These are phyloP conservation scores for Gallinago jamesoni DNA, from an alignment of 2,113 vertebrate genomes.

Conservation along the genomic window DNA sequence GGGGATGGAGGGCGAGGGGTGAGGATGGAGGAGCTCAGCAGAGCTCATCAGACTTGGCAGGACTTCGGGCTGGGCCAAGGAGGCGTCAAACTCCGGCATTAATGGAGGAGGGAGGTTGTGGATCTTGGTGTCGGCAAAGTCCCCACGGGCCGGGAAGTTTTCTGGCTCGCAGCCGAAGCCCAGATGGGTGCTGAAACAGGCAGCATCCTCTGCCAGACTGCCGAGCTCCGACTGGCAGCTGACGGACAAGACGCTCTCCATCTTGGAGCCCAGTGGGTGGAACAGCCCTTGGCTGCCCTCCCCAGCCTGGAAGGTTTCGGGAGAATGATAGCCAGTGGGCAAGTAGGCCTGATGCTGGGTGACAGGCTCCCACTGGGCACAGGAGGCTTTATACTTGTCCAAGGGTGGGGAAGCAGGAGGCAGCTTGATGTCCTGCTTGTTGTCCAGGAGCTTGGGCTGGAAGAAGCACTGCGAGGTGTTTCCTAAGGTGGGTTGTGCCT, in stretches of 20 bases:
- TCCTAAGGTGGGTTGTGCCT: constrained; percentile 68
- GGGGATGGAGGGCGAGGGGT: constrained; percentile 58
- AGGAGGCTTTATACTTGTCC: constrained; percentile 84
- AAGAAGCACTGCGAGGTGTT: constrained; percentile 76
- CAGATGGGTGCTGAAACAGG: constrained; percentile 53
- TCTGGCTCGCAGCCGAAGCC: constrained; percentile 58
- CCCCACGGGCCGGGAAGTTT: neutral
- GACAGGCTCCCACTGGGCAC: constrained; percentile 87
- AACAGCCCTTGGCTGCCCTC: constrained; percentile 63
- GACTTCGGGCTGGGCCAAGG: constrained; percentile 23
- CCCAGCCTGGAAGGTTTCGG: constrained; percentile 28
- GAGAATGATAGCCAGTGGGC: constrained; percentile 75
- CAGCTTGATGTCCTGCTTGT: constrained; percentile 83
- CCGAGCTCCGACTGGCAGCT: constrained; percentile 72
- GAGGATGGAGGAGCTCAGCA: neutral
- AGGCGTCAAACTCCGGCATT: constrained; percentile 17
- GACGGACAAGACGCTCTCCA: constrained; percentile 70
- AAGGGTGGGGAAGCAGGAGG: constrained; percentile 79
- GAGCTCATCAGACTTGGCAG: constrained; percentile 13
- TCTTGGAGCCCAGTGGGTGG: constrained; percentile 66
- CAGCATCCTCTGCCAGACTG: constrained; percentile 16
- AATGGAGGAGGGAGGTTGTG: neutral
- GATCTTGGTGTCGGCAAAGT: constrained; percentile 54
- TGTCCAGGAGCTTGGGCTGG: constrained; percentile 77
- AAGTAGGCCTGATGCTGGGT: constrained; percentile 77